Base-by-base conservation (phyloP, 2,113 vertebrate genomes). In the Lampris incognitus region DNA sequence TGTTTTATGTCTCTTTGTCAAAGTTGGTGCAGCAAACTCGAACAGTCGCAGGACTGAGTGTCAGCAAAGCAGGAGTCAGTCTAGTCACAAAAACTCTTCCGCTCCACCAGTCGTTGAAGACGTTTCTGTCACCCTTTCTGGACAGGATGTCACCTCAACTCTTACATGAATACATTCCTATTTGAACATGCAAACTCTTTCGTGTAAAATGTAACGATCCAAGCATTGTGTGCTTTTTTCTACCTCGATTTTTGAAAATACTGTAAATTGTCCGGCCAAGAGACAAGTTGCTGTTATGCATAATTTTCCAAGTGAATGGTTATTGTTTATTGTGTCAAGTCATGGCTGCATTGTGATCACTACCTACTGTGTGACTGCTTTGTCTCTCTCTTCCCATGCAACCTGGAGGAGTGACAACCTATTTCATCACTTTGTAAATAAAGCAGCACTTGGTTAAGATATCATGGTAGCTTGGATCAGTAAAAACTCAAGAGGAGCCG, bases 361-460 rank as follows among this genome's bases (percentile, higher is more conserved):
- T 82, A 24, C 24, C 24, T 24, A 24, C 60, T 77, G 64, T 79
- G 61, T 68, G 67, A 83, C 46, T 2, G 36, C 69, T 78, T 86
- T 91, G 84, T 78, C 74, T 55, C 69, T 54, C 64, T 49, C 56
- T 50, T 82, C 67, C 57, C 54, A 75, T 56, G 70, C 13, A 63
- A 83, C 65, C 65, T 66, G 72, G 66, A 13, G 54, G 62, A 55
- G 68, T 44, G 65, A 73, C 68, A 79, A 69, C 70, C 64, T 64
- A 60, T 86, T 82, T 85, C 55, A 79, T 82, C 81, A 87, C 84
- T 80, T 87, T 91, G 88, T 91, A 90, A 92, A 93, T 93, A 92
- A 93, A 92, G 72, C 78, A 61, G 49, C 81, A 88, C 83, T 74
- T 85, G 74, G 48, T 76, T 67, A 70, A 81, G 62, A 83, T 76